A percentile compares a stretch with the other conserved stretches of the same genome.
Conservation (phyloP, 2,797 vertebrate genomes). For the Pseudopleuronectes americanus region DNA sequence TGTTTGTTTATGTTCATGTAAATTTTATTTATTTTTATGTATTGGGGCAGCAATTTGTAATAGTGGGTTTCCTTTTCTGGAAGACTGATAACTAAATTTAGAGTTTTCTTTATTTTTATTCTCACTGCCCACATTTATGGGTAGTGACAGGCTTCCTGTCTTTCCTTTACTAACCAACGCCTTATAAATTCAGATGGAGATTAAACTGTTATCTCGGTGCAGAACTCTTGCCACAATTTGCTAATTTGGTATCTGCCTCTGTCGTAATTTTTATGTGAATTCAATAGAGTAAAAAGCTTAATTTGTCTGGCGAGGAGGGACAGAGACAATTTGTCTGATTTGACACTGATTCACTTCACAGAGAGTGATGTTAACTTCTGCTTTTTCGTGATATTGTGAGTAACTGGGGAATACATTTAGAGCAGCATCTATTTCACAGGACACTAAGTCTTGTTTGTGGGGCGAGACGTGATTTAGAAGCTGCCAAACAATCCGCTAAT, state of each 20-base stretch:
- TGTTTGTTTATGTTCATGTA: neutral
- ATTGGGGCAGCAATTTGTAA: constrained; percentile 10
- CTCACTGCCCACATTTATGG: constrained; percentile 5
- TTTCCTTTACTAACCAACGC: constrained; percentile 21
- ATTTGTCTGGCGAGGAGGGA: neutral
- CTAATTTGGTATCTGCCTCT: constrained; percentile 12
- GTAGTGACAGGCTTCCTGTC: constrained; percentile 3
- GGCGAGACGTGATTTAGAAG: neutral
- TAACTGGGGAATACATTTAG: neutral
- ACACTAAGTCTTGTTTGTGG: too few relatives aligned
- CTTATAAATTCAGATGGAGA: constrained; percentile 13
- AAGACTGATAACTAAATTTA: constrained; percentile 29
- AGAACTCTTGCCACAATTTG: neutral
- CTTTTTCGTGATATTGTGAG: neutral
- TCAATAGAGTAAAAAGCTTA: neutral
- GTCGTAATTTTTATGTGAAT: constrained; percentile 21
- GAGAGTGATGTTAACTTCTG: neutral
- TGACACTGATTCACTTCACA: too few relatives aligned
- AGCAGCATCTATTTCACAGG: neutral
- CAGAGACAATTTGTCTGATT: neutral
- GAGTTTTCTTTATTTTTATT: constrained; percentile 6
- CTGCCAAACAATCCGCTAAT: neutral
- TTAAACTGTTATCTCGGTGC: neutral
- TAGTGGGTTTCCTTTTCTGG: constrained; percentile 17
- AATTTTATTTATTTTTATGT: too few relatives aligned